These are phyloP conservation scores for Cryptus viduatorius DNA, from an alignment of 2,888 invertebrate genomes.

Conservation along the genomic window DNA sequence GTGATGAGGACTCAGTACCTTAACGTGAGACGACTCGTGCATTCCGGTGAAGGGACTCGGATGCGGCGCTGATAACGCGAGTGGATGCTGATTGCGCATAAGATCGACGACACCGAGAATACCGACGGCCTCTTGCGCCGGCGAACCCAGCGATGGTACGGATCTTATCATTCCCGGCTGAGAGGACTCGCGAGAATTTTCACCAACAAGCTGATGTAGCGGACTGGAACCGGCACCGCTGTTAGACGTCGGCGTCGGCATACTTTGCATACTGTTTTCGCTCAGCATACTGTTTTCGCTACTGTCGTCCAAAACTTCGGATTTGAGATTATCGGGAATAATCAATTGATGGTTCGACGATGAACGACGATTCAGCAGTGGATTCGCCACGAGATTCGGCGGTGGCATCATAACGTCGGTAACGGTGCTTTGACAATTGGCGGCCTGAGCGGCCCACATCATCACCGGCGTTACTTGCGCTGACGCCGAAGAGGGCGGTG, in stretches of 20 bases:
- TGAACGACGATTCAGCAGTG: conserved; percentile 86
- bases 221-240: conserved; percentile 78
- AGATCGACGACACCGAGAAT: conserved; percentile 85
- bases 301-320: conserved; percentile 90
- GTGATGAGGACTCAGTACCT: conserved; percentile 81
- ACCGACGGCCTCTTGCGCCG: conserved; percentile 78
- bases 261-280: conserved; percentile 84
- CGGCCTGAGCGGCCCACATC: conserved; percentile 79
- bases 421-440: conserved; percentile 77
- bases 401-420: conserved; percentile 90
- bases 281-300: conserved; percentile 88
- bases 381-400: conserved; percentile 87
- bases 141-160: conserved; percentile 72
- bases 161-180: conserved; percentile 76
- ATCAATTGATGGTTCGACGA: conserved; percentile 86
- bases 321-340: conserved; percentile 86
- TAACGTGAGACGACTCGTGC: conserved; percentile 79
- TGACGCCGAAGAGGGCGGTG: conserved; percentile 76
- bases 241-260: conserved; percentile 78
- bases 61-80: conserved; percentile 74
- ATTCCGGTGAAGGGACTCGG: conserved; percentile 75
- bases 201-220: conserved; percentile 83
- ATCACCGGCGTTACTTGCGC: conserved; percentile 80
- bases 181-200: conserved; percentile 83
- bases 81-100: conserved; percentile 82